Base-by-base conservation (phyloP, 2,888 invertebrate species). In the Microctonus aethiopoides region DNA sequence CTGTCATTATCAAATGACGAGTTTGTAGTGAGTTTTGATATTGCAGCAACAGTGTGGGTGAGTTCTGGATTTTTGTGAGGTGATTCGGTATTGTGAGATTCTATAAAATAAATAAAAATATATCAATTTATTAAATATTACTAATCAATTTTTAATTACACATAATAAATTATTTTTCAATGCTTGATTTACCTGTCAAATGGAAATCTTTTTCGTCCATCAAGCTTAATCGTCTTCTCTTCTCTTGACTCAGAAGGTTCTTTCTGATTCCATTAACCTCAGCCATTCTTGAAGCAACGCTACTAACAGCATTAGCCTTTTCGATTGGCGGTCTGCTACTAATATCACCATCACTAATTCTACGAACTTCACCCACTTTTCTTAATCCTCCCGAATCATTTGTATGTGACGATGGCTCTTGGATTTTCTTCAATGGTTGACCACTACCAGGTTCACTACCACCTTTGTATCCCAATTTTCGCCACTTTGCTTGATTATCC, bases 201-300 rank as follows among this genome's bases (percentile, higher is more conserved):
- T 82, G 84, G 70, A 85, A 80, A 80, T 87, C 86, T 72, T 86
- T 86, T 65, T 86, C 86, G 34, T 85, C 87, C 74, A 84, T 80
- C 72, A 85, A 78, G 73, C 85, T 86, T 77, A 90, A 88, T 78
- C 92, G 89, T 82, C 92, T 87, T 83, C 91, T 90, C 87, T 92
- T 92, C 77, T 92, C 92, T 24, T 89, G 89, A 71, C 87, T 86
- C 65, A 90, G 86, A 72, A 91, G 88, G 72, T 86, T 85, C 70
- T 84, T 86, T 57, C 83, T 80, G 54, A 86, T 77, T 46, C 92
- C 92, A 75, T 92, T 92, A 66, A 90, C 89, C 73, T 89, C 89
- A 1, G 81, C 79, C 61, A 85, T 72, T 67, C 83, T 78, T 16
- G 84, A 77, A 60, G 81, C 75, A 54, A 82, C 80, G 3, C 74